Percentiles rank a stretch among this genome's conserved stretches.
These are phyloP conservation scores for Bilobella aurantiaca DNA, from an alignment of 1,140 invertebrate genomes.

Conservation along the genomic window DNA sequence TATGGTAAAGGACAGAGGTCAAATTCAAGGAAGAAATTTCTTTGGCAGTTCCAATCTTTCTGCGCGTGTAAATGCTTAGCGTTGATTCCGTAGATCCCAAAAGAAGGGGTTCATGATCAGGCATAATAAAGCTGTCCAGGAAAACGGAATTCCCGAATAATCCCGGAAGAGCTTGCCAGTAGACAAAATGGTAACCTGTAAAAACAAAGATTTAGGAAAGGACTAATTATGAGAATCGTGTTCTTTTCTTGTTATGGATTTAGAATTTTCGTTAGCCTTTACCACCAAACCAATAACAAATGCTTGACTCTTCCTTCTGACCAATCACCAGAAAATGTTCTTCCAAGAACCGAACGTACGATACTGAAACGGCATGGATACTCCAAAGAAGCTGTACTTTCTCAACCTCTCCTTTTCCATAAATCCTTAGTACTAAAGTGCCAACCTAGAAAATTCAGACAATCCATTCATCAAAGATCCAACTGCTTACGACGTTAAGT, in stretches of 20 bases:
- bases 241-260: no score
- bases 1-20: background rate
- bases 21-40: background rate
- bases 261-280: background rate
- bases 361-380: slow-evolving; percentile 9
- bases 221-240: background rate
- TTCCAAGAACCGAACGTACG: slow-evolving; percentile 7
- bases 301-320: slow-evolving; percentile 15
- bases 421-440: slow-evolving; percentile 16
- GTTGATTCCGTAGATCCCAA: background rate
- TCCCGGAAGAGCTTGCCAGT: slow-evolving; percentile 18
- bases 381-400: slow-evolving; percentile 25
- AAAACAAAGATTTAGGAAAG: background rate
- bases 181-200: slow-evolving; percentile 17
- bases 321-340: slow-evolving; percentile 27
- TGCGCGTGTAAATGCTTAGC: slow-evolving; percentile 4
- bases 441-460: slow-evolving; percentile 14
- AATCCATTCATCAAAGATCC: no score
- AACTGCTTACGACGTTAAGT: background rate
- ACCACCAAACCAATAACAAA: slow-evolving; percentile 27
- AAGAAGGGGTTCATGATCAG: slow-evolving; percentile 6
- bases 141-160: background rate
- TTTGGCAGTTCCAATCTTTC: background rate
- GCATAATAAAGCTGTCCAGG: slow-evolving; percentile 9
- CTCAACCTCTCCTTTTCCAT: slow-evolving; percentile 15